Evolutionary conservation across 2,888 invertebrate genomes (phyloP), one percentile per base, ranked within the genome.

Genomic region (Eugnorisma glareosa): DNA sequence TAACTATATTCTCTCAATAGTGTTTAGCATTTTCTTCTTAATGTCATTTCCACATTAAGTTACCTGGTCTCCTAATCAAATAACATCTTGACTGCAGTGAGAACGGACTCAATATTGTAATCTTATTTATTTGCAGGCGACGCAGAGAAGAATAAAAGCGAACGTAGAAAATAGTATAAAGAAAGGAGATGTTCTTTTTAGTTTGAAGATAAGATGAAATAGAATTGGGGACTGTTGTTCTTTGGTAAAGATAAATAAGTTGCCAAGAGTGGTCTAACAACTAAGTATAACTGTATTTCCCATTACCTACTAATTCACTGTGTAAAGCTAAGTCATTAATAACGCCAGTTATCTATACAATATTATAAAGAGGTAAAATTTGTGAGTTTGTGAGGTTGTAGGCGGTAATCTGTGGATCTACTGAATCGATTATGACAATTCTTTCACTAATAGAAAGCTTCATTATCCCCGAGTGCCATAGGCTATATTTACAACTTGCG

Each of bases 31-130:
- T 51, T 67, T 54, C 54, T 48, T 24, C n/a, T 70, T 54, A 54
- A 45, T 45, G n/a, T 11, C 43, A 61, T 63, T 31, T 69, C 31
- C 7, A 59, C 31, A 40, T 48, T 13, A 45, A 40, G 66, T 54
- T 75, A 81, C 77, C 77, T 67, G 67, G 31, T 61, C 64, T 28
- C 59, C 18, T 51, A 77, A 81, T 82, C 67, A 67, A 73, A 81
- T 82, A 45, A 59, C 57, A 61, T 72, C 71, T 66, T 40, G 45
- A 0, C 61, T 75, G 67, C 72, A 72, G 43, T 21, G 24, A 24
- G 18, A 35, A 48, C 24, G 51, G 59, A 59, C 75, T 75, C 40
- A 37, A 67, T 79, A 79, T 35, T 51, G 35, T 71, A 68, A 81
- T 35, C 21, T 51, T 67, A 75, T 81, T 81, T 71, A n/a, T 5